Percentiles rank a stretch among this genome's conserved stretches.
These are phyloP conservation scores for Paralichthys olivaceus DNA, from an alignment of 2,113 vertebrate species.

Conservation along the genomic window DNA sequence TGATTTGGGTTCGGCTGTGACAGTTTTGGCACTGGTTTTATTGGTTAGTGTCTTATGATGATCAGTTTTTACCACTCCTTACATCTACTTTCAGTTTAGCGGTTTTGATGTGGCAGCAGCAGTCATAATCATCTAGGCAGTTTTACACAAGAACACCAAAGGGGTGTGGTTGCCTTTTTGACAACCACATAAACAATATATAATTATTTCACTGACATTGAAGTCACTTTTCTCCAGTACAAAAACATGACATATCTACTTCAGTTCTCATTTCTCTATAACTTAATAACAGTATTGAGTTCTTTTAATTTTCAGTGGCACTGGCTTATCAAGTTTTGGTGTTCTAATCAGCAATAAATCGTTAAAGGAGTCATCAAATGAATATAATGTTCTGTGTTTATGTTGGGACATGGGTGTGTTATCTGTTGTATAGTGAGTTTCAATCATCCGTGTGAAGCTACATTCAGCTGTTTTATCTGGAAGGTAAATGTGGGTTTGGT, in stretches of 20 bases:
- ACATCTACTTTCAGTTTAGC: neutral
- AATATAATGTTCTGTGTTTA: neutral
- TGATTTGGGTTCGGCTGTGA: too few relatives aligned
- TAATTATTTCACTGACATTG: neutral
- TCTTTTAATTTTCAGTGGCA: neutral
- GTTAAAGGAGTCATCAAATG: conserved; percentile 10
- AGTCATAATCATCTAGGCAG: neutral
- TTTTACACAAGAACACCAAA: neutral
- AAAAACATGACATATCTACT: neutral
- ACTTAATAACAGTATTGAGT: neutral
- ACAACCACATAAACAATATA: neutral
- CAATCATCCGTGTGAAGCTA: conserved; percentile 8
- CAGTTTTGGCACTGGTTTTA: too few relatives aligned
- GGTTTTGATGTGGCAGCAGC: neutral
- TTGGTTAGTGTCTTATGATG: neutral
- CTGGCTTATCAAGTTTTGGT: neutral
- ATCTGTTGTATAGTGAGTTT: neutral
- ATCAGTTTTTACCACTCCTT: neutral
- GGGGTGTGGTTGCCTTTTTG: neutral
- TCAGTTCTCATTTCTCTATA: neutral
- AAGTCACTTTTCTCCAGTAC: neutral
- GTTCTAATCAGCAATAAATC: conserved; percentile 18
- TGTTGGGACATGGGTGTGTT: neutral
- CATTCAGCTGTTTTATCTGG: conserved; percentile 7
- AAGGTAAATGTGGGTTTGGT: conserved; percentile 41